Conservation (phyloP, 2,113 vertebrate genomes). For the Marmota monax region DNA sequence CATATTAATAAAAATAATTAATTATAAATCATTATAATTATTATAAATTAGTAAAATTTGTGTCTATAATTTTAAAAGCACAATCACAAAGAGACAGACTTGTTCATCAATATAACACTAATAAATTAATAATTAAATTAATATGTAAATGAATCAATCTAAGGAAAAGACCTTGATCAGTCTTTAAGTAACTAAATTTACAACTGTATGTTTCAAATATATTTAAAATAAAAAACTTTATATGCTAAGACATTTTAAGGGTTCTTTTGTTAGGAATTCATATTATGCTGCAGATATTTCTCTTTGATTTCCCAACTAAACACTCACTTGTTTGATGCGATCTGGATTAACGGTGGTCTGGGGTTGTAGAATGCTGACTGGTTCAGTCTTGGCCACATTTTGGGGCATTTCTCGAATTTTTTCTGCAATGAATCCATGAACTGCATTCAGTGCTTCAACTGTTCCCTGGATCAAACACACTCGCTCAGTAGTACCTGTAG, state of each 20-base stretch:
- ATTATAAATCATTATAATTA: neutral
- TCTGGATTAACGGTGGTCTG: constrained; percentile 99
- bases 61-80: constrained; percentile 16
- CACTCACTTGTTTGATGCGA: constrained; percentile 99
- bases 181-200: constrained; percentile 66
- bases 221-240: constrained; percentile 22
- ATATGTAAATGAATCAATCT: constrained; percentile 3
- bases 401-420: constrained; percentile 99
- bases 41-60: constrained; percentile 39
- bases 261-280: constrained; percentile 72
- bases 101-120: constrained; percentile 45
- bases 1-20: too few species aligned
- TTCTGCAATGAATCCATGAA: constrained; percentile 99
- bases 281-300: constrained; percentile 77
- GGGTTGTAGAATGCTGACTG: constrained; percentile 99
- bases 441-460: constrained; percentile 98
- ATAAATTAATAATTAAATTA: constrained; percentile 17
- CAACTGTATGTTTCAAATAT: constrained; percentile 43
- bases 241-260: constrained; percentile 73
- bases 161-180: constrained; percentile 64
- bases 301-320: constrained; percentile 85
- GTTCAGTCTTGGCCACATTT: constrained; percentile 98
- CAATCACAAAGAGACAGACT: constrained; percentile 11
- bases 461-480: constrained; percentile 99
- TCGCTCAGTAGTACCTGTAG: constrained; percentile 97